phyloP scores from a whole-genome alignment of 2,113 vertebrate genomes.

The Pygoscelis adeliae region DNA sequence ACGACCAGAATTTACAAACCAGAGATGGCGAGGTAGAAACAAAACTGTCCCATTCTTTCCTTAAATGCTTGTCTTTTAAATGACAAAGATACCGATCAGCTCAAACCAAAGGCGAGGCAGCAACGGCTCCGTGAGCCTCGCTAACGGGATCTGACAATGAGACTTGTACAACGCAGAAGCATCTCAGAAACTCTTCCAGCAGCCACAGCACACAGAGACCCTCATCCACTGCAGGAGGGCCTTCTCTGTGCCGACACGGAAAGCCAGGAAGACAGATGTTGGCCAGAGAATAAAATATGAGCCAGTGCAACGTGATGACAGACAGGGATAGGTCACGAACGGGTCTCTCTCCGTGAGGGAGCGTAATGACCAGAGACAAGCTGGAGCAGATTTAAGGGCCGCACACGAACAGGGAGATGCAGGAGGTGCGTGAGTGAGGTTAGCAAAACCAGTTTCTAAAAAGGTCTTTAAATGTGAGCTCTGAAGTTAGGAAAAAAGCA shows the following conservation, averaged over 20 bases:
- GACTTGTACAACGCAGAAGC: not conserved
- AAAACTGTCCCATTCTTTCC: not conserved
- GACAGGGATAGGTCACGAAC: accelerated
- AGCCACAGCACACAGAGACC: not conserved
- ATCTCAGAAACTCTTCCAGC: not conserved
- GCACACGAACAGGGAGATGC: not conserved
- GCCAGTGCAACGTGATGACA: accelerated
- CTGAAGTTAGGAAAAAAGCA: not conserved
- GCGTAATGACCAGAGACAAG: accelerated
- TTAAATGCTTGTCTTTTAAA: not conserved
- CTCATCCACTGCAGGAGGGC: not conserved
- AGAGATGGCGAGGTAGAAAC: not conserved
- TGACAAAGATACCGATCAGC: accelerated
- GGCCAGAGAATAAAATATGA: not conserved
- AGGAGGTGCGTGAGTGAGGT: not conserved
- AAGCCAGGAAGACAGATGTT: not conserved
- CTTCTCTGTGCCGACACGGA: not conserved
- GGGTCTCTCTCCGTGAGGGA: not conserved
- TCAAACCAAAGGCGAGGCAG: not conserved
- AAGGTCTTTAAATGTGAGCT: not conserved
- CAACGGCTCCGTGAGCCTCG: accelerated
- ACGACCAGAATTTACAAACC: not conserved
- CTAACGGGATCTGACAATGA: not conserved
- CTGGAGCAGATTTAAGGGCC: not conserved
- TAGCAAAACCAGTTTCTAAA: not conserved